Base-by-base conservation (phyloP, 2,113 vertebrate genomes). In the Entomyzon cyanotis region DNA sequence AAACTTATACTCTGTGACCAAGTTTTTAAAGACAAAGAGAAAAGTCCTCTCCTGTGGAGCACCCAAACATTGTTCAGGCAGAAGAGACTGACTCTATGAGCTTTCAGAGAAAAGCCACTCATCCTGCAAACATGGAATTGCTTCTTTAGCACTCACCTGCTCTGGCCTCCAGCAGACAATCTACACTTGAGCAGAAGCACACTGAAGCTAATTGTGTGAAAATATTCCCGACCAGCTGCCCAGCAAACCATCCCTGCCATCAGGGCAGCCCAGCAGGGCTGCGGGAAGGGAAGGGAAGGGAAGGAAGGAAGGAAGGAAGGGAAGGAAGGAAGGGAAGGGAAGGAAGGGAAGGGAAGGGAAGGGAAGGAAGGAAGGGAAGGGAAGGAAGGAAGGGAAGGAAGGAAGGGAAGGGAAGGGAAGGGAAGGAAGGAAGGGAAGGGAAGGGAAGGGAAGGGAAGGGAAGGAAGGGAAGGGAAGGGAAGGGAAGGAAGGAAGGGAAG, bases 141-240 rank as follows among this genome's bases (percentile, higher is more conserved):
- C 23, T 37, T 67, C 80, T 75, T 75, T 23, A 93, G n/a, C n/a
- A 39, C 53, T 93, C 91, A 94, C 92, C 95, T 71, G 62, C 67
- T 77, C 52, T 41, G 83, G 63, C 89, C 62, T 49, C 74, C 74
- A 79, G 9, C 0, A 1, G 78, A 79, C 88, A 86, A 88, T 87
- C 9, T 85, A 83, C 85, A 95, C 74, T 65, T 49, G 79, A 86
- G 64, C 49, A 55, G 75, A 90, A 95, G 73, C 39, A 85, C 81
- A 86, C 0, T 74, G 62, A 37, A 49, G 67, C 42, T 69, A 75
- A 64, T 58, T 60, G 74, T 60, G 49, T 91, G 79, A 75, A 76
- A 85, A 74, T 49, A 67, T 33, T 35, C 53, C 28, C n/a, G 65
- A 55, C 62, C 93, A 84, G 76, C 55, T 50, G 79, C 77, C 94